phyloP scores from a whole-genome alignment of 2,113 vertebrate genomes.

The Gracilinanus agilis region DNA sequence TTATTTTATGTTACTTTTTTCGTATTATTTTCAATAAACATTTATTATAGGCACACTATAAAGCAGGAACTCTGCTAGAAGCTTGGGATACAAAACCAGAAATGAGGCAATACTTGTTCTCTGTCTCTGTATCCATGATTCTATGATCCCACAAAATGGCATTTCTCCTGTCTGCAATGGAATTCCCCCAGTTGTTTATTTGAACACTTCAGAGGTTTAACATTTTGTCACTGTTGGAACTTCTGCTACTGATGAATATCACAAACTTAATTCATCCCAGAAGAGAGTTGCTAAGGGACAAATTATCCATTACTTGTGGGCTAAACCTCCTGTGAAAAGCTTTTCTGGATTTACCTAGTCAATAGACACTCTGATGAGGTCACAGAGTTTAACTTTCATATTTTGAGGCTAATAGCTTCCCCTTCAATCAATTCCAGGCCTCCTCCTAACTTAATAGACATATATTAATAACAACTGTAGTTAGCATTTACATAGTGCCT shows the following conservation, averaged over 20 bases:
- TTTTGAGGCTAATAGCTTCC: neutral
- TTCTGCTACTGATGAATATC: neutral
- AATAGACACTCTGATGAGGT: neutral
- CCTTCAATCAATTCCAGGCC: neutral
- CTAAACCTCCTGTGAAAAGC: neutral
- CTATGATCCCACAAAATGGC: neutral
- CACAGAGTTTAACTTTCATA: neutral
- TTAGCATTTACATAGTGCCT: slow-evolving; percentile 41
- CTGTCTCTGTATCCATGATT: neutral
- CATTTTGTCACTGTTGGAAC: neutral
- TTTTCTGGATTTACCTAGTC: neutral
- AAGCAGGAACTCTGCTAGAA: neutral
- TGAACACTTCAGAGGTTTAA: neutral
- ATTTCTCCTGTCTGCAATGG: neutral
- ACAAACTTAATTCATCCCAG: neutral
- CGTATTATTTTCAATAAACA: too few species aligned
- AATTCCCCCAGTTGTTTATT: neutral
- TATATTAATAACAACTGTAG: neutral
- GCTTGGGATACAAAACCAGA: neutral
- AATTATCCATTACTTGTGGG: neutral
- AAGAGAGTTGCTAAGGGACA: neutral
- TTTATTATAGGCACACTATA: neutral
- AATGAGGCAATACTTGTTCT: neutral
- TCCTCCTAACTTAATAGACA: neutral
- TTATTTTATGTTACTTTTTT: neutral